A percentile compares a stretch with the other conserved stretches of the same genome.
Evolutionary conservation across 1,140 invertebrate species (phyloP).

Genomic region (Globodera rostochiensis): DNA sequence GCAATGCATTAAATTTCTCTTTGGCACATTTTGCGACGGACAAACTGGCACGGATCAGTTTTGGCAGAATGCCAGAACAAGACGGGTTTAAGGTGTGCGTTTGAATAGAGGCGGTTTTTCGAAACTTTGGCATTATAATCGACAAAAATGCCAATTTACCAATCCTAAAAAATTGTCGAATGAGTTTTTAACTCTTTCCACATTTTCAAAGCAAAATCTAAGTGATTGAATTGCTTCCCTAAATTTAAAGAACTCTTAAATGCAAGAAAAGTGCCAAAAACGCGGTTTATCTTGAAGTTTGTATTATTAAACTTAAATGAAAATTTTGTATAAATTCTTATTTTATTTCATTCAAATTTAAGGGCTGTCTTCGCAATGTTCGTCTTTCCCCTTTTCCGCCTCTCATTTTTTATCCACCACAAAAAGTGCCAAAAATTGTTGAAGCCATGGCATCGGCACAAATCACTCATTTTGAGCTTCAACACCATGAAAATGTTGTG

Average conservation of each 20-base stretch:
- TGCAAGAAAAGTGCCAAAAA: no score
- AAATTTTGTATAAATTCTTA: no score
- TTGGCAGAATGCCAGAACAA: conserved; percentile 7
- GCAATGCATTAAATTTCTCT: conserved; percentile 37
- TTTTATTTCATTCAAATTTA: conserved; percentile 65
- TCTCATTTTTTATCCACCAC: conserved; percentile 77
- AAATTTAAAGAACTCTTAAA: no score
- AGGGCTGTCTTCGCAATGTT: conserved; percentile 89
- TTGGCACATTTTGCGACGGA: conserved; percentile 38
- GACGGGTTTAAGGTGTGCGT: not conserved
- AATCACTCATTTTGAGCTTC: conserved; percentile 27
- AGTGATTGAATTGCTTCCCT: no score
- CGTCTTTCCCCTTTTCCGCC: conserved; percentile 80
- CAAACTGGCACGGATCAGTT: conserved; percentile 19
- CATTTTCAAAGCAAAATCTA: no score
- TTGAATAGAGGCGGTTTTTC: no score
- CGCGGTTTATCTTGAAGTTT: no score
- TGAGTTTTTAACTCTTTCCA: no score
- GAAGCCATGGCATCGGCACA: conserved; percentile 8
- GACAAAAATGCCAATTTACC: no score
- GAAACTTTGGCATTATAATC: no score
- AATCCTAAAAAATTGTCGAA: no score
- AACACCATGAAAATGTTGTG: conserved; percentile 24
- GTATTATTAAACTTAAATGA: no score
- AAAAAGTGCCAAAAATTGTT: conserved; percentile 14